Evolutionary conservation across 2,113 vertebrate genomes (phyloP).

Genomic region (Hylia prasina): DNA sequence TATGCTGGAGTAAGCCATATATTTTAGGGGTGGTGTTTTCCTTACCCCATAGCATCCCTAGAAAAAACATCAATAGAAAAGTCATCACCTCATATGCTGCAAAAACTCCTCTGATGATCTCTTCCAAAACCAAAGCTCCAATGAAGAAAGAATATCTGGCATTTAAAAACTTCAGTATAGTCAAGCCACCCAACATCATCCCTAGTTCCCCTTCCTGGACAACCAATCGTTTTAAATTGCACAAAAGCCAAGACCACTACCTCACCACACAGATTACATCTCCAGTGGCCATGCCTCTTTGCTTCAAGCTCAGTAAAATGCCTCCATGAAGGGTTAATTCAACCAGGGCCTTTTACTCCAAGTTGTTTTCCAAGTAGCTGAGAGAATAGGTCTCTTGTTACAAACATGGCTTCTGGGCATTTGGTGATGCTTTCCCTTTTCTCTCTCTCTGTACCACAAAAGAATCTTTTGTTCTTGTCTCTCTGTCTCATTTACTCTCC

Average conservation of each 20-base stretch:
- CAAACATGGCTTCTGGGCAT: slow-evolving; percentile 84
- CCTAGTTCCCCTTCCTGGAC: neutral
- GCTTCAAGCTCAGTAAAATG: neutral
- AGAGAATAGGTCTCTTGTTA: slow-evolving; percentile 84
- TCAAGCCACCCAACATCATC: neutral
- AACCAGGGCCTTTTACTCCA: slow-evolving; percentile 42
- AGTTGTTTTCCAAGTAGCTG: slow-evolving; percentile 76
- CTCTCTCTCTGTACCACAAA: slow-evolving; percentile 71
- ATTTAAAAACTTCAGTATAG: neutral
- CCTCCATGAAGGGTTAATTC: slow-evolving; percentile 65
- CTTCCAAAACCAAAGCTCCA: neutral
- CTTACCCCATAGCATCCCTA: neutral
- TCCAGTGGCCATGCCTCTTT: neutral
- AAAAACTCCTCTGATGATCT: neutral
- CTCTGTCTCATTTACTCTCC: slow-evolving; percentile 65
- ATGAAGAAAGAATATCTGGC: neutral
- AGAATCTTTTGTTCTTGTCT: slow-evolving; percentile 76
- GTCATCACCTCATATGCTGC: neutral
- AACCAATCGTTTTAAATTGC: neutral
- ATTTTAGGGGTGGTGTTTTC: neutral
- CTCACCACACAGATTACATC: neutral
- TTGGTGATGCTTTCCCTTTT: slow-evolving; percentile 76
- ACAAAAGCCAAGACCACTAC: neutral
- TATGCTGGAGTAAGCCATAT: neutral
- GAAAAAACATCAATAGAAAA: neutral